Base-by-base conservation (phyloP, 2,888 invertebrate genomes). In the Ceramica pisi region DNA sequence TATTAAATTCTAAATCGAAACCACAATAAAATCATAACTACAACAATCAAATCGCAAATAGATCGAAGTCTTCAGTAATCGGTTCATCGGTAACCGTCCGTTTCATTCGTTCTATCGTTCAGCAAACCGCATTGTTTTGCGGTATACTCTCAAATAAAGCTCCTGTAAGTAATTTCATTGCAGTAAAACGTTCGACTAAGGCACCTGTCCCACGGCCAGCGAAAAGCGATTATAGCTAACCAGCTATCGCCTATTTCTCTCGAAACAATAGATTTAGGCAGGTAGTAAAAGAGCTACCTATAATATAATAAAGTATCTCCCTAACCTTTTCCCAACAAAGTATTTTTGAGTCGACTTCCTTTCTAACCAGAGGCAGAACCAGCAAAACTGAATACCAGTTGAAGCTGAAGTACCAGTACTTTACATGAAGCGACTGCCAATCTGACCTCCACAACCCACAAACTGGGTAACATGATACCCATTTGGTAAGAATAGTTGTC, bases 131-230 rank as follows among this genome's bases (percentile, higher is more conserved):
- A 67, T 67, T 61, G 67, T 67, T 70, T 67, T 51, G 78, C 44
- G 65, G 75, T 67, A 53, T 21, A n/a, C 41, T 21, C 64, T 44
- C 75, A 26, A 57, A 78, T 75, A 78, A 61, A 78, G 70, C 76
- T 74, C 21, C 57, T 51, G 73, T 68, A 71, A 83, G 70, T 83
- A 81, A 82, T 82, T 74, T 67, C 38, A 81, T 81, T 75, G 75
- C 75, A 70, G 59, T 75, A 62, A 62, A 80, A 78, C 26, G 64
- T 31, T 67, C n/a, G 61, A 64, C 16, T 56, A 38, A 56, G 56
- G 38, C 35, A 3, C 6, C 14, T 14, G 21, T 56, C 38, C 21
- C 21, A 56, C 9, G 3, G 21, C 0, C 19, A 46, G 8, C 46
- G 46, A 8, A 1, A 3, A 38, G 56, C n/a, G 56, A 56, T 7